Conservation (phyloP, 2,113 vertebrate species). For the Cryptotis parvus region DNA sequence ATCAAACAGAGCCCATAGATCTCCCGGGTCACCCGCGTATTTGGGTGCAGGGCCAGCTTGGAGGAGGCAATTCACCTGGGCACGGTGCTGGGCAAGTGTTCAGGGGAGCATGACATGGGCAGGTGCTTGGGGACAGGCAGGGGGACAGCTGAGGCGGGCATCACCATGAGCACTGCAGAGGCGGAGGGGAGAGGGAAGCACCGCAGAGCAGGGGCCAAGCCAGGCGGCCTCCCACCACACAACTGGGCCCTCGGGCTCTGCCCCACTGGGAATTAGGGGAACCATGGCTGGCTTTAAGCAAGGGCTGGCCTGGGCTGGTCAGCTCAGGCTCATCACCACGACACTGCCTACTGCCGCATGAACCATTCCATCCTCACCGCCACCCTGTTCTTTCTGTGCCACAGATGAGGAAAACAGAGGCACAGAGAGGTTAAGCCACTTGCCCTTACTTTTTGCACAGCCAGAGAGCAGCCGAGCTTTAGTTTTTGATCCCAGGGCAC, state of each 20-base stretch:
- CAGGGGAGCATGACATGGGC: no score
- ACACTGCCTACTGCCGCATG: not conserved
- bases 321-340: no score
- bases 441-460: conserved; percentile 28
- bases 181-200: not conserved
- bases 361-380: not conserved
- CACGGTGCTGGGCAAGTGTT: no score
- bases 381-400: not conserved
- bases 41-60: not conserved
- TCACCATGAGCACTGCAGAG: not conserved
- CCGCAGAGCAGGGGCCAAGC: not conserved
- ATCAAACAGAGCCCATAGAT: not conserved
- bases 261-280: no score
- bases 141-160: no score
- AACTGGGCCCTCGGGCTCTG: not conserved
- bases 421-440: not conserved
- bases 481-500: not conserved
- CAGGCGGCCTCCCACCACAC: not conserved
- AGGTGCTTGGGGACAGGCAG: no score
- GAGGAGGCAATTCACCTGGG: not conserved
- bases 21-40: not conserved
- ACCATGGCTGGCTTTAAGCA: not conserved
- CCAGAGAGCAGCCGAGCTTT: not conserved
- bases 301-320: not conserved
- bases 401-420: not conserved